Evolutionary conservation across 1,140 invertebrate genomes (phyloP).

Genomic region (Mylabris phalerata): DNA sequence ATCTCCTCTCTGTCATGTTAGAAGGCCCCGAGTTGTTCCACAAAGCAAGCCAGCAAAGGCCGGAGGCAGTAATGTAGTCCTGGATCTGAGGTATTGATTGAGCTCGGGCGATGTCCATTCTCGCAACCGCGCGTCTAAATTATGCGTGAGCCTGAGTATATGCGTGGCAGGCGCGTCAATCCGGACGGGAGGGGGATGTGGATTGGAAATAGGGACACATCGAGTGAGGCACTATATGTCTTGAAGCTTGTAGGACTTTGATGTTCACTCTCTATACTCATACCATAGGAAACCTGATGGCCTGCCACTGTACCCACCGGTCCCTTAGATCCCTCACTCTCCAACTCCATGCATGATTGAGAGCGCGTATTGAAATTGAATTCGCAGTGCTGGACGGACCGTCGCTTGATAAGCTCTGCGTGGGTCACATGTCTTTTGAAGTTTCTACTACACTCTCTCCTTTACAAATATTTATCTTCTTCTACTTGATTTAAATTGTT

Average conservation of each 20-base stretch:
- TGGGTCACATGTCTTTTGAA: slow-evolving; percentile 28
- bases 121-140: slow-evolving; percentile 40
- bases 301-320: background rate
- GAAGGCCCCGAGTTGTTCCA: slow-evolving; percentile 9
- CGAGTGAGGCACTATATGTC: slow-evolving; percentile 13
- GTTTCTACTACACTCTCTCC: slow-evolving; percentile 20
- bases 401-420: slow-evolving; percentile 21
- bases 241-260: slow-evolving; percentile 35
- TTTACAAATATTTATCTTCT: slow-evolving; percentile 26
- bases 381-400: slow-evolving; percentile 30
- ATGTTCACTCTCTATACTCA: slow-evolving; percentile 27
- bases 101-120: slow-evolving; percentile 41
- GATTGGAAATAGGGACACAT: slow-evolving; percentile 2
- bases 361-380: slow-evolving; percentile 43
- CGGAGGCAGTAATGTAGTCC: slow-evolving; percentile 32
- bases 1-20: slow-evolving; percentile 8
- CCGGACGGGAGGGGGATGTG: slow-evolving; percentile 23
- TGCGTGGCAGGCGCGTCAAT: slow-evolving; percentile 41
- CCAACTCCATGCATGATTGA: slow-evolving; percentile 41
- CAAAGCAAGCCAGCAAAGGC: slow-evolving; percentile 20
- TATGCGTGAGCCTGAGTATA: slow-evolving; percentile 42
- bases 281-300: background rate
- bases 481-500: slow-evolving; percentile 27
- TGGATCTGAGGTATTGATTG: slow-evolving; percentile 40
- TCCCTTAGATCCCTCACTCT: slow-evolving; percentile 13